Percentiles rank a stretch among this genome's conserved stretches.
These are phyloP conservation scores for Ursus arctos DNA, from an alignment of 2,113 vertebrate genomes.

Conservation along the genomic window DNA sequence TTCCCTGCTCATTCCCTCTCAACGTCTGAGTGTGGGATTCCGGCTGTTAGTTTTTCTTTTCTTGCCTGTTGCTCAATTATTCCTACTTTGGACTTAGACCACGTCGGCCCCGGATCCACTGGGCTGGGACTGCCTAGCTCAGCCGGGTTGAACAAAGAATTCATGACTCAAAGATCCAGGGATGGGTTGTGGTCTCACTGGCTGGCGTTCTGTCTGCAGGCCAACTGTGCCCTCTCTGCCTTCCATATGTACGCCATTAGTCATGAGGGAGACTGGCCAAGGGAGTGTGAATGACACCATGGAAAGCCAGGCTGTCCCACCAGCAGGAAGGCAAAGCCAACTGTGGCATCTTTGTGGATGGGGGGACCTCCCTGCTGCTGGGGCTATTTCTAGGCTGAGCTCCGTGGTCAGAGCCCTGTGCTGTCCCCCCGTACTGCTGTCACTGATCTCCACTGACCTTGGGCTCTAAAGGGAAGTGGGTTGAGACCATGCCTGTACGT, in stretches of 20 bases:
- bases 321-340: background rate
- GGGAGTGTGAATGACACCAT: background rate
- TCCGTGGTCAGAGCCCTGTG: background rate
- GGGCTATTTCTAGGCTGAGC: background rate
- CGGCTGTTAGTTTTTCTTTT: background rate
- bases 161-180: background rate
- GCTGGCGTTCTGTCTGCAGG: background rate
- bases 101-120: background rate
- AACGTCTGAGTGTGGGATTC: background rate
- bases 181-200: background rate
- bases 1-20: background rate
- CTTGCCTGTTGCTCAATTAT: background rate
- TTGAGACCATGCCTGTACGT: background rate
- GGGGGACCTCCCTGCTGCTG: background rate
- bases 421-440: rapidly evolving
- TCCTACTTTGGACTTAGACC: background rate
- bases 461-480: background rate
- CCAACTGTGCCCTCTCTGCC: background rate
- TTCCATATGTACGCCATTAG: background rate
- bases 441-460: background rate
- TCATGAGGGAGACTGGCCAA: background rate
- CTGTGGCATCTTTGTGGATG: background rate
- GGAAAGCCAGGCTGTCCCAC: background rate
- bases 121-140: background rate
- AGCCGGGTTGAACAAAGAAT: background rate